Conservation (phyloP, 2,888 invertebrate species). For the Lottia gigantea region DNA sequence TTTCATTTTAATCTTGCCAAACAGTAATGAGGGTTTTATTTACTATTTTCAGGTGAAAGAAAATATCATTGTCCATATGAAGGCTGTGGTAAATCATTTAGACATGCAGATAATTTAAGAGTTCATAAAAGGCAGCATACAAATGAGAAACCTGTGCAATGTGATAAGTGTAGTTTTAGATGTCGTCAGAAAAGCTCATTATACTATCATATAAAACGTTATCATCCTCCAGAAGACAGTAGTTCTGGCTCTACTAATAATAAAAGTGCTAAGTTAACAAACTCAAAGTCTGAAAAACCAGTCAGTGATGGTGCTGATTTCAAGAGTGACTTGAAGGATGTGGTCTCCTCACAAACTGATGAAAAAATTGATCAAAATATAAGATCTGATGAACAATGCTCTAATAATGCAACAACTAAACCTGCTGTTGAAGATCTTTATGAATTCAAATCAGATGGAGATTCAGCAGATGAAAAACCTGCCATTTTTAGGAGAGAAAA, state of each 20-base stretch:
- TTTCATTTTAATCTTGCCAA: not conserved
- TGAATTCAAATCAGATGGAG: constrained; percentile 59
- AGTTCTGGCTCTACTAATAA: not conserved
- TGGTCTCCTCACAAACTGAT: not conserved
- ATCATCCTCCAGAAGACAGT: constrained; percentile 31
- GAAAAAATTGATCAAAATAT: not conserved
- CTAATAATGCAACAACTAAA: not conserved
- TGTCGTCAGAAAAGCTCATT: constrained; percentile 65
- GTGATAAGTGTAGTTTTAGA: constrained; percentile 63
- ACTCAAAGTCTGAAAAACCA: constrained; percentile 10
- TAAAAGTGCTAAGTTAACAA: not conserved
- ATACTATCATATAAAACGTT: constrained; percentile 57
- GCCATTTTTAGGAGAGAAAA: constrained; percentile 29
- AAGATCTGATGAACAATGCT: not conserved
- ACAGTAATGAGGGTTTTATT: constrained; percentile 2
- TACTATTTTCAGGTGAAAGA: constrained; percentile 57
- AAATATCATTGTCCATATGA: constrained; percentile 61
- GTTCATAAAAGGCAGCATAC: constrained; percentile 64
- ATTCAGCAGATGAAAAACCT: constrained; percentile 46
- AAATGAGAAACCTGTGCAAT: constrained; percentile 63
- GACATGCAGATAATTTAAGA: constrained; percentile 64
- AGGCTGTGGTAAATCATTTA: constrained; percentile 64
- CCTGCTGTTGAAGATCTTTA: constrained; percentile 41
- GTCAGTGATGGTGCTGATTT: constrained; percentile 17
- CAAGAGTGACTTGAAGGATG: too few species aligned